A percentile compares a stretch with the other conserved stretches of the same genome.
phyloP scores from a whole-genome alignment of 1,140 invertebrate genomes.

The Drosophila kepulauana region DNA sequence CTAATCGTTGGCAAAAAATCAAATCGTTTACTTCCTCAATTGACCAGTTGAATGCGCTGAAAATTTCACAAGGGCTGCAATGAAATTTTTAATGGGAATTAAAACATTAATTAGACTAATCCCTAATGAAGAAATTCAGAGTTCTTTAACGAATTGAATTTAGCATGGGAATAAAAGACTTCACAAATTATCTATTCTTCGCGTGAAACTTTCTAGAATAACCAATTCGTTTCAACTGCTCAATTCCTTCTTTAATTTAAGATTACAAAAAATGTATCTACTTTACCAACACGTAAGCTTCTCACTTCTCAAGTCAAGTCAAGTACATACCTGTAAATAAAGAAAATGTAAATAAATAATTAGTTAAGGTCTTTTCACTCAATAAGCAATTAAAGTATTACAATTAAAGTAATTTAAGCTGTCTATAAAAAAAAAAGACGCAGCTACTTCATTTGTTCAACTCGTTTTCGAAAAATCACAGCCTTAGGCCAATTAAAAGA shows the following conservation, averaged over 20 bases:
- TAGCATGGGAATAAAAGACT: background rate
- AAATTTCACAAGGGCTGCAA: too few species aligned
- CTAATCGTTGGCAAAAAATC: background rate
- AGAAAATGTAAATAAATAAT: conserved; percentile 18
- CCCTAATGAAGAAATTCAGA: too few species aligned
- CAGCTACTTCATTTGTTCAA: conserved; percentile 1
- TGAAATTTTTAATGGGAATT: too few species aligned
- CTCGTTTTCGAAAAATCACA: conserved; percentile 25
- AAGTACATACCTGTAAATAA: conserved; percentile 63
- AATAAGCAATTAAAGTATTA: conserved; percentile 15
- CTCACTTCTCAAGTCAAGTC: background rate
- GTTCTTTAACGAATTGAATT: too few species aligned
- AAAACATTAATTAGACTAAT: too few species aligned
- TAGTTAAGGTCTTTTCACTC: conserved; percentile 15
- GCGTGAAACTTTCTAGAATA: too few species aligned
- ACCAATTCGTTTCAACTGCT: too few species aligned
- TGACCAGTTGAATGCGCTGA: background rate
- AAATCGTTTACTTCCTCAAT: background rate
- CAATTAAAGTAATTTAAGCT: background rate
- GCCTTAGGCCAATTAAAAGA: conserved; percentile 49
- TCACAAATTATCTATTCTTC: too few species aligned
- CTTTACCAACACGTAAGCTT: background rate
- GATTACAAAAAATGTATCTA: background rate
- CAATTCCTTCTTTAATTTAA: too few species aligned
- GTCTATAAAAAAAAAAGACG: background rate